Evolutionary conservation across 2,888 invertebrate genomes (phyloP), one percentile per base, ranked within the genome.

Genomic region (Lamproptera curius): DNA sequence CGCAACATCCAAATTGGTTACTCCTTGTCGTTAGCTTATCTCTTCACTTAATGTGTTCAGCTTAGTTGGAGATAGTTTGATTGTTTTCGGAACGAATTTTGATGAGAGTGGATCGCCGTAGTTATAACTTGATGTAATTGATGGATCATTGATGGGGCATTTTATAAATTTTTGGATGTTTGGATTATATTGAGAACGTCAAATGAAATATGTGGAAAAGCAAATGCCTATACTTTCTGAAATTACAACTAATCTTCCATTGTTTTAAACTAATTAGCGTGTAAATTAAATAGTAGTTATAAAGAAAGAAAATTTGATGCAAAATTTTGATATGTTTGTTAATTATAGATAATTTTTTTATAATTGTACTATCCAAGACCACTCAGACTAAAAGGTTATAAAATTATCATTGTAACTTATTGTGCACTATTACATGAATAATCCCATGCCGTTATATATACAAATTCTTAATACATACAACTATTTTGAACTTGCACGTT

Each of bases 1-100:
- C 70, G 65, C 71, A 70, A 70, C 68, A 73, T 64, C 65, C 66
- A 67, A 73, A 75, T 67, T 67, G 69, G 70, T 70, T 66, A 65
- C 66, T 65, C 64, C 62, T 63, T 65, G 68, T 70, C 67, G 64
- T 69, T 70, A 67, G 63, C 70, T 70, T 69, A 70, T 70, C 70
- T 68, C 59, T 57, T 55, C 62, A 58, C 61, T 60, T 67, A 64
- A 58, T 61, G 55, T 54, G 49, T 43, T 44, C 40, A 49, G 42
- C 50, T 47, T 33, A 54, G 45, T 47, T 50, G 40, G 40, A 42
- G 36, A 53, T 47, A 46, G 50, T 42, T 50, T 50, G 53, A 47
- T 43, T 40, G 49, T 49, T 44, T 49, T 44, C 44, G 31, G 34
- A 49, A 49, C 20, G 43, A 40, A 40, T 36, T 43, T 44, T 44